Evolutionary conservation across 2,797 vertebrate species (phyloP).

Genomic region (Sphenodon punctatus): DNA sequence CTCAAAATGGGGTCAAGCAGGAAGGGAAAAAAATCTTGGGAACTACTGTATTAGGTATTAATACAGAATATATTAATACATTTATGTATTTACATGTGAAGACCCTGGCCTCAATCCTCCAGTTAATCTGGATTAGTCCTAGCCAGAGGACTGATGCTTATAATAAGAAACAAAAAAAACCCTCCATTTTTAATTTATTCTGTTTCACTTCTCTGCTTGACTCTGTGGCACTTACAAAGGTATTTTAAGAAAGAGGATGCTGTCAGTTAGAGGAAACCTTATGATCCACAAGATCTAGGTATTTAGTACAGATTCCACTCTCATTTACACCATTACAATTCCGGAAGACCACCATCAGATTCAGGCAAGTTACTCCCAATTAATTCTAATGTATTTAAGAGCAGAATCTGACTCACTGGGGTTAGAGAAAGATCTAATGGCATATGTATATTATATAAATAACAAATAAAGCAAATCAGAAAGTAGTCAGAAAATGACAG

Average conservation of each 20-base stretch:
- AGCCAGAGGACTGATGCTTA: too few relatives aligned
- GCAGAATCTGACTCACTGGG: not conserved
- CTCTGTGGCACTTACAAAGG: not conserved
- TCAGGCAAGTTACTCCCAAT: not conserved
- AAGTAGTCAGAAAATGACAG: constrained; percentile 69
- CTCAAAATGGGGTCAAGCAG: too few relatives aligned
- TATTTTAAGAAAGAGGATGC: not conserved
- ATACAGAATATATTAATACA: too few relatives aligned
- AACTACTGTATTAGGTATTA: too few relatives aligned
- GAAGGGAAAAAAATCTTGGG: too few relatives aligned
- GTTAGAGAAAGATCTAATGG: constrained; percentile 58
- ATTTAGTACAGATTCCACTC: not conserved
- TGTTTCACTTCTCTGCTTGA: not conserved
- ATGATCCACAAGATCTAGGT: constrained; percentile 39
- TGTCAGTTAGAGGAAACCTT: constrained; percentile 47
- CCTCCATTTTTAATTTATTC: too few relatives aligned
- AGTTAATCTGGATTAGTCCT: too few relatives aligned
- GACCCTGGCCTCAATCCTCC: too few relatives aligned
- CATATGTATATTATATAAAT: constrained; percentile 73
- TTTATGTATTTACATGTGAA: too few relatives aligned
- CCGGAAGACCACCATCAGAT: not conserved
- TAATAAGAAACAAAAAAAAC: too few relatives aligned
- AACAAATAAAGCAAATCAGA: constrained; percentile 76
- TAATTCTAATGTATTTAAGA: not conserved
- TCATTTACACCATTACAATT: not conserved